Evolutionary conservation across 1,140 invertebrate genomes (phyloP), one percentile per base, ranked within the genome.

Genomic region (Oscheius sp.): DNA sequence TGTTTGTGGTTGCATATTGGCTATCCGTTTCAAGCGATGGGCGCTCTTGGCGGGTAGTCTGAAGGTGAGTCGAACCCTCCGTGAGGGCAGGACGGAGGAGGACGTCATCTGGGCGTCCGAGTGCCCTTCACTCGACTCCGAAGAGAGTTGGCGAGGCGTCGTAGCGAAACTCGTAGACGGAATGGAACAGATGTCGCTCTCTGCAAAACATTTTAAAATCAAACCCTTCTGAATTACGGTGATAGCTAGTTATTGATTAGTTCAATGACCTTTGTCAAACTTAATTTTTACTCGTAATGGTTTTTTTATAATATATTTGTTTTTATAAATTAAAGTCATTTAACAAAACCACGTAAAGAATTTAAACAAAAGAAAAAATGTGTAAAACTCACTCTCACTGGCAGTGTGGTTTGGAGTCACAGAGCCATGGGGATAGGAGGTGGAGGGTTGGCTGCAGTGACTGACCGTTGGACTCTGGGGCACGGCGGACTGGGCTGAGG

Each of bases 11-110:
- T 73, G 70, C 36, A 65, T 55, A 49, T 28, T 65, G 3, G 62
- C 46, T 49, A 73, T 73, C 62, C 70, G 7, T 64, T 73, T 73
- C 26, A 73, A 52, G 32, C 70, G 42, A 29, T 32, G 20, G 45
- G 70, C 70, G 1, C 42, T 61, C 31, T 73, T 73, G 2, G 28
- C 32, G 3, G 61, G 61, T 49, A 73, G n/a, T 49, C 46, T 68
- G 23, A 73, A 3, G n/a, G 61, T 23, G 29, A 64, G 42, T 55
- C 45, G 52, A 15, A 68, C 7, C 32, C 45, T 58, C 36, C 52
- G 67, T 2, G 36, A 28, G 7, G 67, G 67, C 29, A 46, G 23
- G 1, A 36, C 18, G 1, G 45, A 28, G 2, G 67, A 61, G 1
- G 67, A 59, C 13, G 66, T 68, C 66, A 68, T 68, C 1, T 68